Evolutionary conservation across 1,140 invertebrate genomes (phyloP).

Genomic region (Drosophila teissieri): DNA sequence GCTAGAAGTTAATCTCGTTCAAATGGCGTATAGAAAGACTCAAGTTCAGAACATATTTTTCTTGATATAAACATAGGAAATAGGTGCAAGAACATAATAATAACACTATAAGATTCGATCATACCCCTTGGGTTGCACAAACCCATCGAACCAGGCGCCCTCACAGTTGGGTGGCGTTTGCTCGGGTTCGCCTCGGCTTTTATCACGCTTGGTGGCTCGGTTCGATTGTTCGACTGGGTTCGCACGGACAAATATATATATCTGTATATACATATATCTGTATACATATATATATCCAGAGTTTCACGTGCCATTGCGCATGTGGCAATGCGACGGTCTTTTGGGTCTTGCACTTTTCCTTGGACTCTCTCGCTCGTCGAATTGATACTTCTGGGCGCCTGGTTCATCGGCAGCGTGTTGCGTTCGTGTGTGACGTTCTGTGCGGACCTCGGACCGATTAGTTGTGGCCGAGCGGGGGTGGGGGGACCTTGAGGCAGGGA

Average conservation of each 20-base stretch:
- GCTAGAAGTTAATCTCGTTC: no score
- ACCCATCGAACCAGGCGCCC: constrained; percentile 12
- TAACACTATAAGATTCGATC: background rate
- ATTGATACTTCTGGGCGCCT: constrained; percentile 63
- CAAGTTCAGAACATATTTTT: background rate
- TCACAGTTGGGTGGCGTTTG: constrained; percentile 30
- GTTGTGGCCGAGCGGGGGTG: background rate
- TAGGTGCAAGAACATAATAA: background rate
- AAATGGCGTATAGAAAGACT: no score
- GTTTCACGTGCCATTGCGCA: constrained; percentile 75
- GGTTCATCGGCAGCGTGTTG: constrained; percentile 72
- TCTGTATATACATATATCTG: background rate
- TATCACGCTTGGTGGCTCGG: constrained; percentile 30
- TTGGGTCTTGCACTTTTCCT: constrained; percentile 4
- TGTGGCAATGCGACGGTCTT: constrained; percentile 42
- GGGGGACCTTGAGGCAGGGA: background rate
- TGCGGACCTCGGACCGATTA: constrained; percentile 51
- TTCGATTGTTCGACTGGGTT: constrained; percentile 54
- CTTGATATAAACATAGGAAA: background rate
- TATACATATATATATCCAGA: background rate
- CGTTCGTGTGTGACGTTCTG: constrained; percentile 84
- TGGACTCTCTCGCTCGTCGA: background rate
- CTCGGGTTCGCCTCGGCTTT: constrained; percentile 35
- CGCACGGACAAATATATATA: constrained; percentile 40
- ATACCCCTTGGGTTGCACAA: constrained; percentile 7